Evolutionary conservation across 2,888 invertebrate species (phyloP).

Genomic region (Chironomus riparius): DNA sequence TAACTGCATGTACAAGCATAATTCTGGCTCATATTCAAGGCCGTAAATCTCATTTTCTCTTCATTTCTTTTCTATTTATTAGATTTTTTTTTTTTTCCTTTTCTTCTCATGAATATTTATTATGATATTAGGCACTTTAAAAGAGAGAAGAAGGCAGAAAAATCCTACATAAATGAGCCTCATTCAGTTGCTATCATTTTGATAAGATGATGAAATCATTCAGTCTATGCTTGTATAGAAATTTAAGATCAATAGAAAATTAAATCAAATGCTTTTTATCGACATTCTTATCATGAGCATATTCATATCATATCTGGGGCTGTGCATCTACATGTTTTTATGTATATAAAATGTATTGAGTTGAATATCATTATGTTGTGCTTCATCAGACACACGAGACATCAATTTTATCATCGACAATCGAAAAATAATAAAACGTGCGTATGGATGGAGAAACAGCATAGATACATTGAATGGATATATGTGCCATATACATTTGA

Average conservation of each 20-base stretch:
- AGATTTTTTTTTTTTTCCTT: too few relatives aligned
- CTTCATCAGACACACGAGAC: neutral
- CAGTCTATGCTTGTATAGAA: neutral
- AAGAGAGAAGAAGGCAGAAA: too few relatives aligned
- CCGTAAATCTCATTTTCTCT: constrained; percentile 6
- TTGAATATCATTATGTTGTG: neutral
- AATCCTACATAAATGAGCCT: too few relatives aligned
- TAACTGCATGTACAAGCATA: neutral
- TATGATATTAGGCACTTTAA: neutral
- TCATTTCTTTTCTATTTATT: neutral
- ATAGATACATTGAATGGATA: neutral
- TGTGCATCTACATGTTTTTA: too few relatives aligned
- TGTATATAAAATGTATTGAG: neutral
- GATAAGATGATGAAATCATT: neutral
- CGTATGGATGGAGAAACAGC: neutral
- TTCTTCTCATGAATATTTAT: neutral
- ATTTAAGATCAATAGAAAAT: neutral
- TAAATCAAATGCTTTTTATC: neutral
- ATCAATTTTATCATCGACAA: neutral
- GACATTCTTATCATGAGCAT: neutral
- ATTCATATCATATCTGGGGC: neutral
- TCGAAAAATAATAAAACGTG: neutral
- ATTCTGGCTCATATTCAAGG: neutral
- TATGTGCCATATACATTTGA: neutral
- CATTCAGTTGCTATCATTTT: neutral